Evolutionary conservation across 92 coral and sea anemone species (phyloP).

Genomic region (Parazoanthus swiftii): DNA sequence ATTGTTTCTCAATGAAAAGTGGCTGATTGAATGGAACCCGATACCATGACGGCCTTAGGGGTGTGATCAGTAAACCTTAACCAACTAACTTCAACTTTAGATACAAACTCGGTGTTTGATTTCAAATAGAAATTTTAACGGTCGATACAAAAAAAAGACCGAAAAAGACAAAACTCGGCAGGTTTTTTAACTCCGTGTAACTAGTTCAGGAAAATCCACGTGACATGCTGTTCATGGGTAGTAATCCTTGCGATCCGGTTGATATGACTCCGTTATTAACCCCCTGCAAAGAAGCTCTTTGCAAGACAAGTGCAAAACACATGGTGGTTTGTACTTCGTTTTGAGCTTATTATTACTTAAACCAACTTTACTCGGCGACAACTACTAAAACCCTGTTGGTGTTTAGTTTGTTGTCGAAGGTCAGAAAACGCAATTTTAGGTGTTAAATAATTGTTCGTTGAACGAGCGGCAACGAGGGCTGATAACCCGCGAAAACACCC

Average conservation of each 20-base stretch:
- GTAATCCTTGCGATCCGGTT: constrained; percentile 6
- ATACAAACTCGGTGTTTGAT: neutral
- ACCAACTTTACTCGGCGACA: neutral
- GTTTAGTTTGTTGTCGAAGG: neutral
- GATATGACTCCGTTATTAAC: constrained; percentile 4
- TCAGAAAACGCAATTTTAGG: neutral
- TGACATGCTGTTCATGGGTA: neutral
- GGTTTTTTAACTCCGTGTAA: neutral
- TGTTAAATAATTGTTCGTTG: neutral
- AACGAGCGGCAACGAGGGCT: neutral
- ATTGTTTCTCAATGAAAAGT: too few species aligned
- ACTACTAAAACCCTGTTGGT: neutral
- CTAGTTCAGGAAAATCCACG: neutral
- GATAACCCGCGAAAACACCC: constrained; percentile 16
- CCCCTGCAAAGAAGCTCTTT: constrained; percentile 29
- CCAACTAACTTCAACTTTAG: too few species aligned
- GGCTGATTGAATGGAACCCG: too few species aligned
- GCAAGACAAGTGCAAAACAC: neutral
- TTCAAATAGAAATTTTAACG: too few species aligned
- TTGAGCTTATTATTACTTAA: neutral
- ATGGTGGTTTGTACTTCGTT: neutral
- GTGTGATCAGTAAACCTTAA: too few species aligned
- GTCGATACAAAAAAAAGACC: too few species aligned
- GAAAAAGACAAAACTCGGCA: neutral
- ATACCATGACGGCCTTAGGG: too few species aligned